These are phyloP conservation scores for Abscondita cerata DNA, from an alignment of 2,888 invertebrate genomes.

Conservation along the genomic window DNA sequence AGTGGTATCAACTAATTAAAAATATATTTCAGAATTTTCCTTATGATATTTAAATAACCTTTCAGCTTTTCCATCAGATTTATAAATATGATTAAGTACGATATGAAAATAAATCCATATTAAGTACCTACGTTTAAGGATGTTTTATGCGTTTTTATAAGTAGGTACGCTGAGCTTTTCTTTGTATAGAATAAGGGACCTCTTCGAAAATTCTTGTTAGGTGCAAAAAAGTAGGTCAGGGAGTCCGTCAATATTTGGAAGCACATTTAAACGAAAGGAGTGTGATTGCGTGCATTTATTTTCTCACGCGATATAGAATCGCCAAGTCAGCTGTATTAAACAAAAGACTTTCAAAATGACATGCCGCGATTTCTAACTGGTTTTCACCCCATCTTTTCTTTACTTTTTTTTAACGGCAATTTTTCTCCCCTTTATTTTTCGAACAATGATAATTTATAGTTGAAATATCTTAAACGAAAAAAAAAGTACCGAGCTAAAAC, in stretches of 20 bases:
- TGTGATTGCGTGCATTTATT: conserved; percentile 34
- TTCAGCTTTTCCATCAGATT: no score
- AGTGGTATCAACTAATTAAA: background rate
- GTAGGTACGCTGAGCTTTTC: conserved; percentile 17
- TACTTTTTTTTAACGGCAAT: conserved; percentile 28
- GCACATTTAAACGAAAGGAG: conserved; percentile 35
- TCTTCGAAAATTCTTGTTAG: conserved; percentile 18
- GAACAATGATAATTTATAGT: no score
- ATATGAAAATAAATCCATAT: conserved; percentile 21
- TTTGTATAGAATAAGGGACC: conserved; percentile 25
- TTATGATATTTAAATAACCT: no score
- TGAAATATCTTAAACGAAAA: background rate
- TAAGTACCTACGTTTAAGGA: conserved; percentile 18
- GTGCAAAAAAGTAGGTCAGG: conserved; percentile 41
- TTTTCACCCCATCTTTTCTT: conserved; percentile 21
- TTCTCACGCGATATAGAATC: conserved; percentile 33
- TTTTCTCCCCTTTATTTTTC: conserved; percentile 17
- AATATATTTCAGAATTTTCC: no score
- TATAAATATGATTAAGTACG: no score
- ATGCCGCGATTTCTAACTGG: conserved; percentile 28
- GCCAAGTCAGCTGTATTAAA: conserved; percentile 36
- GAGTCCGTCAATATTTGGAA: conserved; percentile 42
- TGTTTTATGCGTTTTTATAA: conserved; percentile 22
- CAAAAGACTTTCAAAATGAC: conserved; percentile 32
- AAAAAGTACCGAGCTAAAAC: no score